Conservation (phyloP, 2,888 invertebrate genomes). For the Campopleginae sp. region DNA sequence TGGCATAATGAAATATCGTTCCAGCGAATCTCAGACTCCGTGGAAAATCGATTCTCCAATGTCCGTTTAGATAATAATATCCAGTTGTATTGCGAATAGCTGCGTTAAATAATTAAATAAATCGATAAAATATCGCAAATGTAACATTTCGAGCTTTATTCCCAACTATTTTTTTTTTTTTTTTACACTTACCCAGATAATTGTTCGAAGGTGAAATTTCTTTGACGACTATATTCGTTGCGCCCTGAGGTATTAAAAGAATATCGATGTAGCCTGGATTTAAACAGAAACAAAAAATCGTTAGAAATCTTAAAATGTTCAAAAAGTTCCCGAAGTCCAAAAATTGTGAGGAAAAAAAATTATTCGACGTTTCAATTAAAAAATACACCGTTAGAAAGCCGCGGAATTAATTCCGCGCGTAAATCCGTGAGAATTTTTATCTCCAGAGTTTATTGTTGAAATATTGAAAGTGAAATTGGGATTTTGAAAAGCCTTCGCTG, state of each 20-base stretch:
- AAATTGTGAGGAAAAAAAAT: neutral
- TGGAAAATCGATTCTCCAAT: constrained; percentile 97
- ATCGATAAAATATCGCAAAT: neutral
- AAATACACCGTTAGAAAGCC: neutral
- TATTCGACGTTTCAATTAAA: neutral
- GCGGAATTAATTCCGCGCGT: too few species aligned
- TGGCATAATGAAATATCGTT: constrained; percentile 94
- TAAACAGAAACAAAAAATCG: constrained; percentile 41
- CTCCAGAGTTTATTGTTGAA: too few species aligned
- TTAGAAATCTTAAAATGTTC: neutral
- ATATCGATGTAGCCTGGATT: constrained; percentile 95
- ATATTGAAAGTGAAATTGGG: too few species aligned
- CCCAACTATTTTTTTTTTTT: neutral
- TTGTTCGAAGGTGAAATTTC: constrained; percentile 94
- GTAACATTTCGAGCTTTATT: constrained; percentile 53
- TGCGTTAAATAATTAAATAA: constrained; percentile 78
- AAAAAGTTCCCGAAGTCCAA: neutral
- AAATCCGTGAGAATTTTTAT: too few species aligned
- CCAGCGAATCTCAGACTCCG: constrained; percentile 92
- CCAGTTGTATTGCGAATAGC: constrained; percentile 93
- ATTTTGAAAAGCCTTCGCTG: too few species aligned
- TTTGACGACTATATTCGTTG: constrained; percentile 94
- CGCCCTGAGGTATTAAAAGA: constrained; percentile 94
- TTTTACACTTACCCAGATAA: constrained; percentile 89
- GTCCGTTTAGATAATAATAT: constrained; percentile 96